Base-by-base conservation (phyloP, 2,113 vertebrate species). In the Amphiprion percula region DNA sequence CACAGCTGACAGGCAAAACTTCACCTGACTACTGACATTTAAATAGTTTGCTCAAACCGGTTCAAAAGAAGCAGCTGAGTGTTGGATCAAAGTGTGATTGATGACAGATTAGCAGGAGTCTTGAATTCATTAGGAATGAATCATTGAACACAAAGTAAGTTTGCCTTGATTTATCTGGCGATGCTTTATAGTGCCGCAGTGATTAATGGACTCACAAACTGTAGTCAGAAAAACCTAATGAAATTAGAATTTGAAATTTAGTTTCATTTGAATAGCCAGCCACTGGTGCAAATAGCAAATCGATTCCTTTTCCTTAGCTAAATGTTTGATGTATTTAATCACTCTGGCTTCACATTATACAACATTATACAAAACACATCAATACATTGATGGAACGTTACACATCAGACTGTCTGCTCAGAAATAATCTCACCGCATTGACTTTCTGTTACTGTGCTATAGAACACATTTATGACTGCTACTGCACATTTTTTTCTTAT, bases 191-290 rank as follows among this genome's bases (percentile, higher is more conserved):
- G 61, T 69, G 72, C 28, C 11, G 56, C 58, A 68, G 72, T 91
- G 90, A 92, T 91, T 90, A 88, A 92, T 92, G 82, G 86, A 86
- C 88, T 78, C 67, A 67, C 79, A 83, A 80, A 74, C 49, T 68
- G 52, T 37, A 79, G 60, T 79, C 52, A 69, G 66, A 85, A 80
- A 89, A 67, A 65, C 16, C 44, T 83, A 88, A 92, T 88, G 83
- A 92, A 85, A 92, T 91, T 90, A 81, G 73, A 91, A 92, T 92
- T 91, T 92, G 54, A 90, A 86, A 92, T 91, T 72, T 50, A 12
- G 46, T 82, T 70, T 76, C 41, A 89, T 91, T 89, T 85, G 65
- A 92, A 89, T 88, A 81, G 65, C 30, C 70, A 60, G 46, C 55
- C 76, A 11, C 75, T 19, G 46, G 62, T 59, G 52, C 52, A 74